phyloP scores from a whole-genome alignment of 1,140 invertebrate genomes.

The Elymnias hypermnestra region DNA sequence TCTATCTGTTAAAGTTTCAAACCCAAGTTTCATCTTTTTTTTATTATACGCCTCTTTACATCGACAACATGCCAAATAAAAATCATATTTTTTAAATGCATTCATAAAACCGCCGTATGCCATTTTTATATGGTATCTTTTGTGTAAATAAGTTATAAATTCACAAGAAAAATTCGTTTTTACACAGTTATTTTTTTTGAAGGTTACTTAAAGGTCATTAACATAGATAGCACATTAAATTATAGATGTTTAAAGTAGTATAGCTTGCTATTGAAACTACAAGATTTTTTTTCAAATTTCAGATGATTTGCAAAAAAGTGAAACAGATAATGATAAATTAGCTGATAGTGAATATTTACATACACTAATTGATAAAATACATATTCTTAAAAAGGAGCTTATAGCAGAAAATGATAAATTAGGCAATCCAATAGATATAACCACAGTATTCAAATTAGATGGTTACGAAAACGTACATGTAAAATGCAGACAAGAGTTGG shows the following conservation, averaged over 20 bases:
- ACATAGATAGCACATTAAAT: too few species aligned
- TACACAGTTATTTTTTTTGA: too few species aligned
- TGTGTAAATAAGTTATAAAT: background rate
- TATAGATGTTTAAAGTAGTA: too few species aligned
- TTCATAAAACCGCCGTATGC: background rate
- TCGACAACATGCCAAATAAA: too few species aligned
- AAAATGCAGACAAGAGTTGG: slow-evolving; percentile 65
- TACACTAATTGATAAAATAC: slow-evolving; percentile 76
- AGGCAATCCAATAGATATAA: slow-evolving; percentile 74
- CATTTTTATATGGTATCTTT: background rate
- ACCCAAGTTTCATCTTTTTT: too few species aligned
- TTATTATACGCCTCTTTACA: too few species aligned
- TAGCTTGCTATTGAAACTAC: background rate
- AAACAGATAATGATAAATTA: slow-evolving; percentile 65
- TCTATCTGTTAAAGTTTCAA: too few species aligned
- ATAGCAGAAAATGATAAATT: slow-evolving; percentile 74
- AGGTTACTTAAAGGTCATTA: too few species aligned
- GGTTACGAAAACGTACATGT: slow-evolving; percentile 56
- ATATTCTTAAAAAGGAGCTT: slow-evolving; percentile 76
- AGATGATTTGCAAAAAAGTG: slow-evolving; percentile 54
- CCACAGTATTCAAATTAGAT: slow-evolving; percentile 68
- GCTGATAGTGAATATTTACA: slow-evolving; percentile 67
- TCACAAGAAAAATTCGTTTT: background rate
- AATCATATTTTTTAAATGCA: too few species aligned
- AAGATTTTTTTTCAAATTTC: slow-evolving; percentile 12